phyloP scores from a whole-genome alignment of 2,797 vertebrate genomes.

The Allobates femoralis region DNA sequence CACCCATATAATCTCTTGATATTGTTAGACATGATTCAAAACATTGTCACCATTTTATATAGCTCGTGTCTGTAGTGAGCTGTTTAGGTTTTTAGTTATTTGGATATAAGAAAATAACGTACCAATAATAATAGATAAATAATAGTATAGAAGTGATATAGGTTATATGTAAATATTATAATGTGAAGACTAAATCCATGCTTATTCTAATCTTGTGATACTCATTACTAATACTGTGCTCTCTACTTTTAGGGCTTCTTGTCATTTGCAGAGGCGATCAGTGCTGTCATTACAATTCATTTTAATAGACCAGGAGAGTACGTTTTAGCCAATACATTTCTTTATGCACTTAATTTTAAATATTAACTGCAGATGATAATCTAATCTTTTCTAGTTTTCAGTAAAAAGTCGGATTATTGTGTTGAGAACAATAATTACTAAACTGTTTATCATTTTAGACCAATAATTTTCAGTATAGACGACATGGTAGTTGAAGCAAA shows the following conservation, averaged over 20 bases:
- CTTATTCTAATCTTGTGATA: neutral
- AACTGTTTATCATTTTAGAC: slow-evolving; percentile 74
- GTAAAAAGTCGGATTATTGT: neutral
- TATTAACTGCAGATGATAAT: neutral
- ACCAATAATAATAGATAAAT: no score
- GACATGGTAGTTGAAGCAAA: slow-evolving; percentile 84
- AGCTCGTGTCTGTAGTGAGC: no score
- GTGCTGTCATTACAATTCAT: slow-evolving; percentile 79
- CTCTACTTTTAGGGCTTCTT: slow-evolving; percentile 82
- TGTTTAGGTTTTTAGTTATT: no score
- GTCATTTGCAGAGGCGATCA: slow-evolving; percentile 84
- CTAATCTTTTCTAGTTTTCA: neutral
- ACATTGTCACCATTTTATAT: no score
- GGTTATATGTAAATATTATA: no score
- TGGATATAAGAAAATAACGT: no score
- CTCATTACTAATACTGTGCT: neutral
- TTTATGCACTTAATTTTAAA: slow-evolving; percentile 14
- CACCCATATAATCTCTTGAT: no score
- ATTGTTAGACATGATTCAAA: no score
- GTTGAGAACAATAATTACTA: neutral
- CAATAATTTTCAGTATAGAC: slow-evolving; percentile 85
- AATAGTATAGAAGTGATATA: no score
- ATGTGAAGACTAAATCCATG: neutral
- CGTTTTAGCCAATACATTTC: slow-evolving; percentile 57
- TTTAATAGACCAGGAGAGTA: slow-evolving; percentile 87